Evolutionary conservation across 2,888 invertebrate genomes (phyloP).

Genomic region (Caenorhabditis auriculariae): DNA sequence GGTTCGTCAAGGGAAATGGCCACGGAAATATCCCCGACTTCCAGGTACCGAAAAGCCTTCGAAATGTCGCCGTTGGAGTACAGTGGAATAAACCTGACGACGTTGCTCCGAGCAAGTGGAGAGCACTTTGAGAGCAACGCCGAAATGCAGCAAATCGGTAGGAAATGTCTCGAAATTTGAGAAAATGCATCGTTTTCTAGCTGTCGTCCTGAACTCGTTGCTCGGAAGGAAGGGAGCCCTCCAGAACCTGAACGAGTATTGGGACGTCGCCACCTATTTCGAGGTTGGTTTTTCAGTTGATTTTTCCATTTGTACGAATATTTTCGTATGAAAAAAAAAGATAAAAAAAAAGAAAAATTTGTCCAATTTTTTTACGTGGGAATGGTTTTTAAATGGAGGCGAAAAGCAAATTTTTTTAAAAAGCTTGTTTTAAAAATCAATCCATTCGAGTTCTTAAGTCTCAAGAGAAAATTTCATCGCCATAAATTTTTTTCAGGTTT

Average conservation of each 20-base stretch:
- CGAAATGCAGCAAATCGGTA: slow-evolving; percentile 71
- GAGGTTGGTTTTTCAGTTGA: too few relatives aligned
- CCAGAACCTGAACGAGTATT: slow-evolving; percentile 88
- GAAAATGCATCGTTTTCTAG: slow-evolving; percentile 64
- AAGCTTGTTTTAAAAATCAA: too few relatives aligned
- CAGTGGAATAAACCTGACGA: slow-evolving; percentile 96
- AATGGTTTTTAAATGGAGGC: not conserved
- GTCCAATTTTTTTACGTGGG: not conserved
- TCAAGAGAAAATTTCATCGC: not conserved
- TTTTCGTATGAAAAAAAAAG: not conserved
- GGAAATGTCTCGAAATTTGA: slow-evolving; percentile 17
- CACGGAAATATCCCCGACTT: slow-evolving; percentile 1
- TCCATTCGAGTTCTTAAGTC: too few relatives aligned
- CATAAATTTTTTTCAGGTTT: slow-evolving; percentile 4
- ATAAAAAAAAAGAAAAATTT: not conserved
- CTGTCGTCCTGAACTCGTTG: slow-evolving; percentile 89
- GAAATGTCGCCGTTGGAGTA: slow-evolving; percentile 98
- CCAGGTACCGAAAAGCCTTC: slow-evolving; percentile 72
- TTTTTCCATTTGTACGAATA: too few relatives aligned
- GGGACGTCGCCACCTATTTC: slow-evolving; percentile 85
- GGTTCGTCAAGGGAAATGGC: slow-evolving; percentile 68
- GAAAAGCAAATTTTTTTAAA: not conserved
- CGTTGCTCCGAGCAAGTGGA: slow-evolving; percentile 90
- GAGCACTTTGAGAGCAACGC: slow-evolving; percentile 78
- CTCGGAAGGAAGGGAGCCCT: slow-evolving; percentile 97